These are phyloP conservation scores for Muscicapa comitata DNA, from an alignment of 2,797 vertebrate genomes.

Conservation along the genomic window DNA sequence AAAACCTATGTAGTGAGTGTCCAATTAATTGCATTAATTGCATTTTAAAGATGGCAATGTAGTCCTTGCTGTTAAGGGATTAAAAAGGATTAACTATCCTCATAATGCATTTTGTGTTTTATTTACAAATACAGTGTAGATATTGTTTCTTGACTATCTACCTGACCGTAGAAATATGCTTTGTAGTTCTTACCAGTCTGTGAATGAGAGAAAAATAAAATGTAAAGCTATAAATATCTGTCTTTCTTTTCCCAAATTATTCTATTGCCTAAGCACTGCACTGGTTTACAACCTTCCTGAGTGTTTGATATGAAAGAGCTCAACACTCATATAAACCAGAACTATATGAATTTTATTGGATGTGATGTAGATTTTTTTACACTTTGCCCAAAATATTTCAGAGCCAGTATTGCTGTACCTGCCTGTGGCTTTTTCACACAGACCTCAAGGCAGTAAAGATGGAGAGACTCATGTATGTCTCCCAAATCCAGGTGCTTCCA, in stretches of 20 bases:
- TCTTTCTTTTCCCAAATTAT: not conserved
- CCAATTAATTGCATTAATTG: not conserved
- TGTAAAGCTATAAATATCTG: not conserved
- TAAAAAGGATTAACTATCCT: not conserved
- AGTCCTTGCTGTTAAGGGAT: not conserved
- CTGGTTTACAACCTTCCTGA: not conserved
- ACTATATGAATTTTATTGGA: not conserved
- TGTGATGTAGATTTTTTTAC: not conserved
- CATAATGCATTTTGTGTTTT: not conserved
- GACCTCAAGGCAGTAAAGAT: not conserved
- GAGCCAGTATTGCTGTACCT: not conserved
- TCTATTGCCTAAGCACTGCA: not conserved
- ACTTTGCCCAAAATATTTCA: not conserved
- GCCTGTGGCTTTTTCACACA: not conserved
- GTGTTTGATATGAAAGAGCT: not conserved
- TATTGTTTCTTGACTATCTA: not conserved
- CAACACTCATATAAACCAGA: not conserved
- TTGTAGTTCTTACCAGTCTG: not conserved
- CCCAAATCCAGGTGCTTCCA: not conserved
- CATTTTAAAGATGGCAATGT: not conserved
- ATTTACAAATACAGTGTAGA: not conserved
- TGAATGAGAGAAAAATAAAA: not conserved
- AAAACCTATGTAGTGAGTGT: rapidly evolving
- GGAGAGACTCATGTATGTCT: not conserved
- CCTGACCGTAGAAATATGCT: not conserved